These are phyloP conservation scores for Corythaixoides concolor DNA, from an alignment of 2,113 vertebrate species.

Conservation along the genomic window DNA sequence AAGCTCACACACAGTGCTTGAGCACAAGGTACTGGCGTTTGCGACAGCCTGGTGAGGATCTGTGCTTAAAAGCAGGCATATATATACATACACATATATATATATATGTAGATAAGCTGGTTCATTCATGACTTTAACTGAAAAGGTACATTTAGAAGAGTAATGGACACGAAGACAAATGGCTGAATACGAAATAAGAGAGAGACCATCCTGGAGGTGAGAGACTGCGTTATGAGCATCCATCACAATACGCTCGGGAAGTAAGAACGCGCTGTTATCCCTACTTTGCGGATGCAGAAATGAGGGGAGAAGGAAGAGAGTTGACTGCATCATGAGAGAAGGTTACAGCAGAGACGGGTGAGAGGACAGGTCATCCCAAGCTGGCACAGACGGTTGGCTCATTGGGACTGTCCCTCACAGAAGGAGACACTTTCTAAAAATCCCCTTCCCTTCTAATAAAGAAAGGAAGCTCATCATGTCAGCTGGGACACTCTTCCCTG, in stretches of 20 bases:
- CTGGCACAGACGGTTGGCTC: no score
- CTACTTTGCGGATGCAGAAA: no score
- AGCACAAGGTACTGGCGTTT: neutral
- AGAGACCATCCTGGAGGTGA: neutral
- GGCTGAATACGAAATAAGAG: neutral
- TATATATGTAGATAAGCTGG: neutral
- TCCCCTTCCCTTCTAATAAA: no score
- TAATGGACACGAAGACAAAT: neutral
- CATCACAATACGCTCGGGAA: neutral
- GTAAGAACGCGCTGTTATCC: no score
- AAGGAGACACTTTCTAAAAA: no score
- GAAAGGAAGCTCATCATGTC: no score
- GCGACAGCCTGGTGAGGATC: neutral
- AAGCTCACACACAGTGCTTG: neutral
- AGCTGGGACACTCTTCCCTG: no score
- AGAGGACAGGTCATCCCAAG: no score
- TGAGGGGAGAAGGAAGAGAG: no score
- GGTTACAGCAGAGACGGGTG: no score
- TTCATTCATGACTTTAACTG: neutral
- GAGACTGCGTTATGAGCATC: neutral
- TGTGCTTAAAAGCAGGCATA: neutral
- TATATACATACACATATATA: rapidly evolving
- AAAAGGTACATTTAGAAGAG: neutral
- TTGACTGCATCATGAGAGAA: no score
- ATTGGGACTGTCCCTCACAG: no score